A percentile compares a stretch with the other conserved stretches of the same genome.
These are phyloP conservation scores for Gobionotothen gibberifrons DNA, from an alignment of 2,797 vertebrate species.

Conservation along the genomic window DNA sequence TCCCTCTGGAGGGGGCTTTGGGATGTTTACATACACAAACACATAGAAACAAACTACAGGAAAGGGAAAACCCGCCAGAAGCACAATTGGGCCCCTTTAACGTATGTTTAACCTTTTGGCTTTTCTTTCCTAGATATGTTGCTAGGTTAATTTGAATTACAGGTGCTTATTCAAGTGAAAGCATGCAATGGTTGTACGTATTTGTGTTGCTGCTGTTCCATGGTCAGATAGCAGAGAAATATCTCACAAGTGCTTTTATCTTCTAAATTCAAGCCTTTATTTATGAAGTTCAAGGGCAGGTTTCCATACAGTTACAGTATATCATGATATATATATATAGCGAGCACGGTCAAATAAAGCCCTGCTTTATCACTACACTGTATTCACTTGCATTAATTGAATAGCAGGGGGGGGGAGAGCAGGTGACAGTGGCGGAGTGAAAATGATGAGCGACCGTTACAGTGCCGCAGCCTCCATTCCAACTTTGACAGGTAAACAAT, in stretches of 20 bases:
- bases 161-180: constrained; percentile 24
- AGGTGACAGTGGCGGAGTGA: constrained; percentile 75
- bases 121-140: constrained; percentile 2
- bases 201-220: constrained; percentile 22
- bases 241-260: constrained; percentile 61
- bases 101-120: constrained; percentile 15
- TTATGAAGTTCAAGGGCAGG: constrained; percentile 52
- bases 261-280: constrained; percentile 49
- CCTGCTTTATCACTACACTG: constrained; percentile 52
- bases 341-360: constrained; percentile 50
- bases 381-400: constrained; percentile 79
- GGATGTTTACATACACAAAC: no score
- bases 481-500: constrained; percentile 86
- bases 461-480: constrained; percentile 73
- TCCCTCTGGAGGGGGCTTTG: no score
- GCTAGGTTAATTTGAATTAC: constrained; percentile 40
- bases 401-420: constrained; percentile 71
- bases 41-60: no score
- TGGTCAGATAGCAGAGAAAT: constrained; percentile 30
- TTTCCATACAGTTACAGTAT: constrained; percentile 46
- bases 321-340: constrained; percentile 55
- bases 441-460: constrained; percentile 76
- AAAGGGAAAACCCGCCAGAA: no score
- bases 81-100: not conserved
- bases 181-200: constrained; percentile 20